These are phyloP conservation scores for Heteromurus nitidus DNA, from an alignment of 2,888 invertebrate species.

Conservation along the genomic window DNA sequence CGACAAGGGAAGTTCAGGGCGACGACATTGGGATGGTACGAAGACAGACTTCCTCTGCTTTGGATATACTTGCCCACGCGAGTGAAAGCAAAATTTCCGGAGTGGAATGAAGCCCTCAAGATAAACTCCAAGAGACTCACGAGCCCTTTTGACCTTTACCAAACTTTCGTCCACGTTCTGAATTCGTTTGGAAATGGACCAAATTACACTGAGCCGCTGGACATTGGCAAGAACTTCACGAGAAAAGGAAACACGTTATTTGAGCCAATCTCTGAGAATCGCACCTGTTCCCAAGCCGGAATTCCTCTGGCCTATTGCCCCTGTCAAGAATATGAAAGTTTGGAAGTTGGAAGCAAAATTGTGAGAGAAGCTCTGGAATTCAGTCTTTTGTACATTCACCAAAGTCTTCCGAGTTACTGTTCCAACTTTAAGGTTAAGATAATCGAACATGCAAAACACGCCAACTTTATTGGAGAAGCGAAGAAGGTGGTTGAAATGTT, in stretches of 20 bases:
- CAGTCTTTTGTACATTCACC: too few relatives aligned
- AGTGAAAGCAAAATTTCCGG: conserved; percentile 32
- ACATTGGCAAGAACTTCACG: conserved; percentile 20
- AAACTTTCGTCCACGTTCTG: too few relatives aligned
- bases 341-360: conserved; percentile 17
- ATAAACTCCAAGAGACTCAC: conserved; percentile 64
- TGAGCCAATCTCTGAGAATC: background rate
- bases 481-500: too few relatives aligned
- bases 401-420: too few relatives aligned
- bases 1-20: conserved; percentile 44
- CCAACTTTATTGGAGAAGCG: too few relatives aligned
- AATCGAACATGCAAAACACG: too few relatives aligned
- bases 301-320: conserved; percentile 45
- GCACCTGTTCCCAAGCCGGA: conserved; percentile 48
- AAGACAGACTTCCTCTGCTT: conserved; percentile 56
- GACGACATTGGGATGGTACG: conserved; percentile 60
- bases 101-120: conserved; percentile 47
- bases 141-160: conserved; percentile 65
- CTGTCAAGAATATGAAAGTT: conserved; percentile 32
- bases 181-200: too few relatives aligned
- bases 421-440: too few relatives aligned
- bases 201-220: too few relatives aligned
- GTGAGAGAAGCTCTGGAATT: background rate
- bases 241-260: conserved; percentile 44
- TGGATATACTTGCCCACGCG: conserved; percentile 52